A percentile compares a stretch with the other conserved stretches of the same genome.
Conservation (phyloP, 37 sponge, comb jelly and placozoan species). For the Chondrosia reniformis region DNA sequence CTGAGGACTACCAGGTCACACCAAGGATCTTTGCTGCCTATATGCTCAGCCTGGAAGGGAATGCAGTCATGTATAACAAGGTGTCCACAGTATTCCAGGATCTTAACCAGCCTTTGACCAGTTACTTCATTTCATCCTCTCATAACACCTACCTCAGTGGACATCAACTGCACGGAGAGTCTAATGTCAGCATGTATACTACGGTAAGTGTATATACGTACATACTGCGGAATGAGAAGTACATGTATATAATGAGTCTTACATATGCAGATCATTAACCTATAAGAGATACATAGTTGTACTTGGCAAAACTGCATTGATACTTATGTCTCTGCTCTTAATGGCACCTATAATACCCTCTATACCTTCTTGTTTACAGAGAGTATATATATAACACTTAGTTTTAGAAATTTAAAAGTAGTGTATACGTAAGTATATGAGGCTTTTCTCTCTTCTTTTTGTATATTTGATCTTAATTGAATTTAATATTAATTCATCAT, state of each 20-base stretch:
- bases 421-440: no score
- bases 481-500: no score
- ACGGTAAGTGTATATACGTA: conserved; percentile 17
- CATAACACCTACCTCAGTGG: conserved; percentile 79
- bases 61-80: neutral
- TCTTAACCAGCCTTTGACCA: conserved; percentile 35
- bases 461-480: no score
- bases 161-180: conserved; percentile 63
- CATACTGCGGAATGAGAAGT: neutral
- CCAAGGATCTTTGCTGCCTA: conserved; percentile 42
- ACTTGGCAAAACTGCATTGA: no score
- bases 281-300: no score
- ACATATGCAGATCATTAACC: no score
- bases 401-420: no score
- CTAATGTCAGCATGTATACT: conserved; percentile 50
- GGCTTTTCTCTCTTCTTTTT: no score
- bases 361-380: no score
- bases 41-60: conserved; percentile 28
- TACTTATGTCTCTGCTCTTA: no score
- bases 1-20: neutral
- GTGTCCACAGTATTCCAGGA: neutral
- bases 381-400: no score
- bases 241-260: neutral
- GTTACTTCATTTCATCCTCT: conserved; percentile 71
- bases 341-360: no score